phyloP scores from a whole-genome alignment of 2,113 vertebrate species.

The Ammodytes marinus region DNA sequence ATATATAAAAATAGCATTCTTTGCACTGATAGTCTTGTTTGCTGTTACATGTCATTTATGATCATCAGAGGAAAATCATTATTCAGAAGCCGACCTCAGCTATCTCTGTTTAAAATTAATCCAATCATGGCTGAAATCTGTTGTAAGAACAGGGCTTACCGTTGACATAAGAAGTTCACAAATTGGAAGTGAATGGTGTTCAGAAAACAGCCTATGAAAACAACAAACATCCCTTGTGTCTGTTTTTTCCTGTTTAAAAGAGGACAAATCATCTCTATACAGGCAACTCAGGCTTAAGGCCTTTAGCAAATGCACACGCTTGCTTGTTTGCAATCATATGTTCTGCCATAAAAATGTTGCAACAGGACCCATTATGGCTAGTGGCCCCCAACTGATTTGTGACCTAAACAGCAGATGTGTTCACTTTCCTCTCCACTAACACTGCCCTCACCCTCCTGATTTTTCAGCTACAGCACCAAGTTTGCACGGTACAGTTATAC shows the following conservation, averaged over 20 bases:
- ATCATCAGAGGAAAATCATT: too few species aligned
- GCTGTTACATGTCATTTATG: too few species aligned
- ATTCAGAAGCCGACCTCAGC: too few species aligned
- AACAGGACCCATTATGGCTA: background rate
- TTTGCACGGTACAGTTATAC: conserved; percentile 13
- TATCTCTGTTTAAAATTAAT: too few species aligned
- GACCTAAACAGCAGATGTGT: background rate
- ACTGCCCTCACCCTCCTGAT: background rate
- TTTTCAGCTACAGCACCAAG: background rate
- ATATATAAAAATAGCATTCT: too few species aligned
- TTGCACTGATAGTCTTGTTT: too few species aligned
- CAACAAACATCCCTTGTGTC: background rate
- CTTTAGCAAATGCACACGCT: background rate
- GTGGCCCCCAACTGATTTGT: background rate
- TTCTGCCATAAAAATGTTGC: background rate
- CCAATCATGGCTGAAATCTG: background rate
- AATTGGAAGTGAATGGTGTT: background rate
- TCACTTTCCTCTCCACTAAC: background rate
- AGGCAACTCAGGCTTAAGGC: background rate
- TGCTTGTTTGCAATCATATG: background rate
- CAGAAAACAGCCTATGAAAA: background rate
- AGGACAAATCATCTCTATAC: background rate
- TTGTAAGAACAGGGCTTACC: background rate
- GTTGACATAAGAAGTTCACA: background rate
- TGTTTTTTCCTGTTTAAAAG: background rate